Conservation (phyloP, 2,797 vertebrate genomes). For the Chelmon rostratus region DNA sequence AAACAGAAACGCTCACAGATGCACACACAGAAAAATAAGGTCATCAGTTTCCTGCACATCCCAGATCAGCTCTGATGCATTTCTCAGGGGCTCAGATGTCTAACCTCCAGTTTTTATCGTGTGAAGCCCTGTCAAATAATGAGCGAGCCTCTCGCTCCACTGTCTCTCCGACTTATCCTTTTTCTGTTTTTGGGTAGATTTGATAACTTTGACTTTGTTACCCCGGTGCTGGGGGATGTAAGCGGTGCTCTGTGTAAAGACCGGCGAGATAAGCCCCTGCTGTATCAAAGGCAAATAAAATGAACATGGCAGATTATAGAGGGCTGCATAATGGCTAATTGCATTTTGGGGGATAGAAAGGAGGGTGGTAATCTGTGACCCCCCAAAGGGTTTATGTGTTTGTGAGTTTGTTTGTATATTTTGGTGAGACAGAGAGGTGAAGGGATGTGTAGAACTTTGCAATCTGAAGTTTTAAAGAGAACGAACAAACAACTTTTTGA, state of each 20-base stretch:
- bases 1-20: slow-evolving; percentile 41
- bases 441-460: slow-evolving; percentile 30
- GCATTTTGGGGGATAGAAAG: slow-evolving; percentile 64
- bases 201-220: slow-evolving; percentile 69
- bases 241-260: slow-evolving; percentile 62
- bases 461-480: slow-evolving; percentile 20
- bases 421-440: slow-evolving; percentile 39
- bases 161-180: slow-evolving; percentile 6
- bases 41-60: slow-evolving; percentile 50
- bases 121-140: slow-evolving; percentile 21
- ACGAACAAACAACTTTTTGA: not conserved
- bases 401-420: slow-evolving; percentile 41
- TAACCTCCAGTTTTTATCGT: slow-evolving; percentile 21
- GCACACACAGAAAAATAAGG: slow-evolving; percentile 48
- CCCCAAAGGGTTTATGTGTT: slow-evolving; percentile 56
- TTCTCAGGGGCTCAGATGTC: slow-evolving; percentile 37
- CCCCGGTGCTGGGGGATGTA: slow-evolving; percentile 42
- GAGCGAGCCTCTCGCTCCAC: slow-evolving; percentile 6
- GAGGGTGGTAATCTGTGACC: slow-evolving; percentile 66
- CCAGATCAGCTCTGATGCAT: slow-evolving; percentile 26
- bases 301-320: slow-evolving; percentile 71
- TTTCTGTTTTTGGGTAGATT: slow-evolving; percentile 29
- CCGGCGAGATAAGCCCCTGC: slow-evolving; percentile 67
- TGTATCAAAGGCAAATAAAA: slow-evolving; percentile 78
- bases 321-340: slow-evolving; percentile 74